A percentile compares a stretch with the other conserved stretches of the same genome.
Evolutionary conservation across 1,140 invertebrate species (phyloP).

Genomic region (Marisa cornuarietis): DNA sequence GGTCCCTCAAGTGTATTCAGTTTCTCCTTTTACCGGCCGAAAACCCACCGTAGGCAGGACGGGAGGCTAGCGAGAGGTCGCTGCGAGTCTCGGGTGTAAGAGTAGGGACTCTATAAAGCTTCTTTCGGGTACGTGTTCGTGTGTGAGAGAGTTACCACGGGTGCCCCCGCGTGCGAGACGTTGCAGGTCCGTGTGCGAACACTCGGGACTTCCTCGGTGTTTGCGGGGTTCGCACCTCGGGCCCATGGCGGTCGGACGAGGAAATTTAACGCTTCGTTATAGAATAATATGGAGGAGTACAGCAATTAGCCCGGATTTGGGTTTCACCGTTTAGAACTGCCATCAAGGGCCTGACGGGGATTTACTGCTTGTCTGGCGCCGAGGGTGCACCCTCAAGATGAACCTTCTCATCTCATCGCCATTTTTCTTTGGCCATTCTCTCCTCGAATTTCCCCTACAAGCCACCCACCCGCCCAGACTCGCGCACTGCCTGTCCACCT

Average conservation of each 20-base stretch:
- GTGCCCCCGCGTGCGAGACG: too few relatives aligned
- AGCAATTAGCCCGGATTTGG: slow-evolving; percentile 16
- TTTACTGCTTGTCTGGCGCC: slow-evolving; percentile 13
- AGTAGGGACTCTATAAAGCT: too few relatives aligned
- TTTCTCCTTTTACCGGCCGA: too few relatives aligned
- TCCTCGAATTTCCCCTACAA: background rate
- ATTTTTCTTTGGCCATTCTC: background rate
- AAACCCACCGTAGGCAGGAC: too few relatives aligned
- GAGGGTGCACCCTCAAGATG: background rate
- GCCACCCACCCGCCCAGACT: background rate
- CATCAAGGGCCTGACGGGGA: slow-evolving; percentile 1
- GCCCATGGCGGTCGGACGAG: background rate
- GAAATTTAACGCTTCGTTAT: slow-evolving; percentile 14
- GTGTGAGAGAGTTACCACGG: too few relatives aligned
- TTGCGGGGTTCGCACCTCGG: background rate
- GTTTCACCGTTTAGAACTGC: slow-evolving; percentile 6
- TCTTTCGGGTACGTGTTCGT: too few relatives aligned
- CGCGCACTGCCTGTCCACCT: background rate
- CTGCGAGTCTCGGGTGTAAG: too few relatives aligned
- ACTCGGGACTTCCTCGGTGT: too few relatives aligned
- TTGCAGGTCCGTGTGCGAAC: too few relatives aligned
- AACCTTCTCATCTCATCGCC: background rate
- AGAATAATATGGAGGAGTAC: slow-evolving; percentile 17
- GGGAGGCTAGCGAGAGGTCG: too few relatives aligned
- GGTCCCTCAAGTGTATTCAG: too few relatives aligned